A percentile compares a stretch with the other conserved stretches of the same genome.
Evolutionary conservation across 2,888 invertebrate genomes (phyloP).

Genomic region (Ochropleura plecta): DNA sequence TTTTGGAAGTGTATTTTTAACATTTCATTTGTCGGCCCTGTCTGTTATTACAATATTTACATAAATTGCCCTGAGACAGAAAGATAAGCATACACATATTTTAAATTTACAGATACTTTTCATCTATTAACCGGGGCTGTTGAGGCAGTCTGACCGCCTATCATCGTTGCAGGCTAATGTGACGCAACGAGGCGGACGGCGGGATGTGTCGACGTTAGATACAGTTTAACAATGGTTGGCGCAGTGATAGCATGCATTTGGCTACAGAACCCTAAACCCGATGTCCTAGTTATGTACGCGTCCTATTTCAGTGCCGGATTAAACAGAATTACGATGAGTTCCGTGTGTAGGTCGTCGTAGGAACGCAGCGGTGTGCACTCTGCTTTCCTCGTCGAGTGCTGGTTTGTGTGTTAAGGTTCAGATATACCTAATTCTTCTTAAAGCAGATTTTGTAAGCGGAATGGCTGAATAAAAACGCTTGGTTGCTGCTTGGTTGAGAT

Average conservation of each 20-base stretch:
- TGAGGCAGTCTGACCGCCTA: constrained; percentile 5
- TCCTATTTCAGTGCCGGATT: constrained; percentile 42
- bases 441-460: background rate
- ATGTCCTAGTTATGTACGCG: constrained; percentile 43
- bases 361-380: background rate
- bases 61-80: constrained; percentile 19
- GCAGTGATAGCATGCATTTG: constrained; percentile 51
- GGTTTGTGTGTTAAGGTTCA: constrained; percentile 4
- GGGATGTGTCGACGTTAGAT: constrained; percentile 36
- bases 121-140: constrained; percentile 1
- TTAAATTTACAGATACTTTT: constrained; percentile 6
- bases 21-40: background rate
- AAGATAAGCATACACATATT: constrained; percentile 30
- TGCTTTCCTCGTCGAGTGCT: background rate
- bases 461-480: background rate
- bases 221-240: constrained; percentile 37
- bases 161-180: constrained; percentile 24
- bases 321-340: constrained; percentile 52
- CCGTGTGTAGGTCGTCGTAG: background rate
- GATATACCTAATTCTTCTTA: background rate
- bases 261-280: constrained; percentile 41
- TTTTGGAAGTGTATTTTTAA: constrained; percentile 21
- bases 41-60: constrained; percentile 16
- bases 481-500: background rate
- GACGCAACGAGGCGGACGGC: constrained; percentile 6